These are phyloP conservation scores for Chelmon rostratus DNA, from an alignment of 2,797 vertebrate genomes.

Conservation along the genomic window DNA sequence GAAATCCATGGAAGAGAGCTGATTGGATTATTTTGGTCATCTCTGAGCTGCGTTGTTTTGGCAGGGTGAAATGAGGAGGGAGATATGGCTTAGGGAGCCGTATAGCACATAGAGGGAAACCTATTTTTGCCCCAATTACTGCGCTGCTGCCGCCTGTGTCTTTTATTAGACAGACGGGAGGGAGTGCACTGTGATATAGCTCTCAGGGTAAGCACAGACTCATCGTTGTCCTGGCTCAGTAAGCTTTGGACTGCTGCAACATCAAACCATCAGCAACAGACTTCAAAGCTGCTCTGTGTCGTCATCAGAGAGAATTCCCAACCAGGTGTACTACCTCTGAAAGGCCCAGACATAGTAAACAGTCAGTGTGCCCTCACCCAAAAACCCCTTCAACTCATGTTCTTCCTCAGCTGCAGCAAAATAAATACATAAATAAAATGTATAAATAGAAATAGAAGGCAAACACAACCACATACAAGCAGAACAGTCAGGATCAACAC, in stretches of 20 bases:
- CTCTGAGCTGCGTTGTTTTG: conserved; percentile 20
- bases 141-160: conserved; percentile 30
- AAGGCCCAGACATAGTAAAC: conserved; percentile 13
- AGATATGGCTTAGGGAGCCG: conserved; percentile 11
- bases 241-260: conserved; percentile 30
- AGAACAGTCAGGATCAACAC: conserved; percentile 18
- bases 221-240: conserved; percentile 11
- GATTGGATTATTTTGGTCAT: conserved; percentile 74
- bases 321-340: conserved; percentile 33
- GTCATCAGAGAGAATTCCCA: conserved; percentile 67
- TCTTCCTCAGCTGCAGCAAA: not conserved
- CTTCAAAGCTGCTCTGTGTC: conserved; percentile 64
- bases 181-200: conserved; percentile 19
- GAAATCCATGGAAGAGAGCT: conserved; percentile 52
- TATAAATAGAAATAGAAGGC: not conserved
- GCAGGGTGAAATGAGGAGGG: conserved; percentile 42
- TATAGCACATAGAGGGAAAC: conserved; percentile 17
- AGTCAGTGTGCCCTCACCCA: not conserved
- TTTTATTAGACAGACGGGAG: conserved; percentile 17
- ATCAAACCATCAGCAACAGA: conserved; percentile 56
- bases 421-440: not conserved
- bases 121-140: conserved; percentile 68
- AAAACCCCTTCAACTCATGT: not conserved
- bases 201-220: conserved; percentile 33
- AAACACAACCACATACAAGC: not conserved